Evolutionary conservation across 2,797 vertebrate species (phyloP).

Genomic region (Cynopterus sphinx): DNA sequence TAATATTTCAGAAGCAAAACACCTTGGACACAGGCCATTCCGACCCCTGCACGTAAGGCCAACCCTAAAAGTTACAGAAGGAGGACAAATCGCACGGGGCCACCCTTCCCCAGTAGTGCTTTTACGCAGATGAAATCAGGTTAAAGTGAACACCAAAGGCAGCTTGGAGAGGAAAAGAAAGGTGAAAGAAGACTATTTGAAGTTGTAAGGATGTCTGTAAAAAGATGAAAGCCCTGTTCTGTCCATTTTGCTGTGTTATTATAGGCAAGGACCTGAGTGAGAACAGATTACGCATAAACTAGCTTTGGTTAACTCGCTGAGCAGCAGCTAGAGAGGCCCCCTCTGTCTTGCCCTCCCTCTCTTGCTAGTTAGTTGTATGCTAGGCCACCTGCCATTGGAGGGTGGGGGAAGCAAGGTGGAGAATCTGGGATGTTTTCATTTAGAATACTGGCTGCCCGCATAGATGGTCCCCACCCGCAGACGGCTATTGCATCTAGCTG

Average conservation of each 20-base stretch:
- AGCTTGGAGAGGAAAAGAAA: background rate
- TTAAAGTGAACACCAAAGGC: background rate
- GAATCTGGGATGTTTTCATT: background rate
- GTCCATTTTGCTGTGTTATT: background rate
- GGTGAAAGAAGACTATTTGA: background rate
- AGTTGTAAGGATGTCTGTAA: background rate
- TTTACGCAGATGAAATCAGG: background rate
- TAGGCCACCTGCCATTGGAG: background rate
- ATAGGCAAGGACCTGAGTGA: background rate
- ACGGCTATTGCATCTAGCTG: background rate
- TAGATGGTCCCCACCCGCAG: background rate
- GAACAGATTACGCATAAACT: background rate
- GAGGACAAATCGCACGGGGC: background rate
- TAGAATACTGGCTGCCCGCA: background rate
- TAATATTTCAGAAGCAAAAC: constrained; percentile 65
- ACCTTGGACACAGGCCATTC: background rate
- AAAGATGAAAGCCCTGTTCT: background rate
- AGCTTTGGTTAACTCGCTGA: background rate
- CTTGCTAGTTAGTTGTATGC: background rate
- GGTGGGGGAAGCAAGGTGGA: background rate
- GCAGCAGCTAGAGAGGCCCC: background rate
- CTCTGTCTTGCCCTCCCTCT: background rate
- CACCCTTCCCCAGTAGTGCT: background rate
- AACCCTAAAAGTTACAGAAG: background rate
- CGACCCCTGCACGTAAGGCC: background rate